phyloP scores from a whole-genome alignment of 2,888 invertebrate species.

The Melanostoma mellinum region DNA sequence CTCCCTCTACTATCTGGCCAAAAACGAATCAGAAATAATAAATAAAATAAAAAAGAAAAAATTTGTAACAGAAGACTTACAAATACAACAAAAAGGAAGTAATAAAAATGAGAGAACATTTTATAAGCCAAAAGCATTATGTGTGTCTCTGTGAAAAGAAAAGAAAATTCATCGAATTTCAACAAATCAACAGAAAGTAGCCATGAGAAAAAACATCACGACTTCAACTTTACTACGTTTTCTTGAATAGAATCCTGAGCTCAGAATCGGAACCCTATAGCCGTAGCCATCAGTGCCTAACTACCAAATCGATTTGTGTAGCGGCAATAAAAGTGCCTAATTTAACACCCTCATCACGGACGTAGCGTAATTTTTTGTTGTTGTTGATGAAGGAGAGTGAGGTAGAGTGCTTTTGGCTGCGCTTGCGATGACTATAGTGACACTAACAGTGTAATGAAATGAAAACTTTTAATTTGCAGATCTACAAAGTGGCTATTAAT shows the following conservation, averaged over 20 bases:
- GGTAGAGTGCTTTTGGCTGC: neutral
- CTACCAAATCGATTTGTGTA: slow-evolving; percentile 71
- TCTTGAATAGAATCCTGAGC: neutral
- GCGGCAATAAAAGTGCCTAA: slow-evolving; percentile 67
- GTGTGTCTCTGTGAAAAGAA: slow-evolving; percentile 19
- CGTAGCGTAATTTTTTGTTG: slow-evolving; percentile 21
- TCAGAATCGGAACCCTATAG: neutral
- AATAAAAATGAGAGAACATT: slow-evolving; percentile 38
- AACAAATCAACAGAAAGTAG: slow-evolving; percentile 69
- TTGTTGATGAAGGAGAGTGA: neutral
- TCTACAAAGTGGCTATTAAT: slow-evolving; percentile 64
- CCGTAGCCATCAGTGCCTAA: slow-evolving; percentile 33
- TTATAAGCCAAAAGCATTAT: slow-evolving; percentile 45
- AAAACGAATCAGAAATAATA: neutral
- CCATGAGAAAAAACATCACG: slow-evolving; percentile 59
- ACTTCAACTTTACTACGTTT: slow-evolving; percentile 28
- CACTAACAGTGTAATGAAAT: slow-evolving; percentile 62
- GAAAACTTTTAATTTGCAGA: slow-evolving; percentile 70
- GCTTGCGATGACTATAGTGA: slow-evolving; percentile 17
- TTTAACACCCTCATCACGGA: slow-evolving; percentile 61
- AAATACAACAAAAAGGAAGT: slow-evolving; percentile 24
- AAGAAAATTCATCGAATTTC: slow-evolving; percentile 55
- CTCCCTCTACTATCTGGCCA: neutral
- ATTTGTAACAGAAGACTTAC: slow-evolving; percentile 35
- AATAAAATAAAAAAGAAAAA: neutral